Evolutionary conservation across 30 jellyfish, hydroid and myxozoan genomes (phyloP), one percentile per base, ranked within the genome.

Genomic region (Aurelia coerulea): DNA sequence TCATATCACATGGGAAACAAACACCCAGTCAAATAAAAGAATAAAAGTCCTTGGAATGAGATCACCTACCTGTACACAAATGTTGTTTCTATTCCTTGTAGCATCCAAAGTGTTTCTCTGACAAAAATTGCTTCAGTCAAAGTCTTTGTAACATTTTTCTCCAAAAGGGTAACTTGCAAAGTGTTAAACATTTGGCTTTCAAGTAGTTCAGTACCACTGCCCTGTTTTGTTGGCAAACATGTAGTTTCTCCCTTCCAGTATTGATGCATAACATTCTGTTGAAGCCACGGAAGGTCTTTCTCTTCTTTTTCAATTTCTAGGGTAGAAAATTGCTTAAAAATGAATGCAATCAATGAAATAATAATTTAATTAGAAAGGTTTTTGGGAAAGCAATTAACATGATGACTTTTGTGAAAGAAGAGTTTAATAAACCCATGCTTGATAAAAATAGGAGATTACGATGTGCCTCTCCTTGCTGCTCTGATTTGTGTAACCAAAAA

Each of bases 31-130:
- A 42, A 0, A 42, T 9, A 42, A 42, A 42, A 42, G 12, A 42
- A 6, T 5, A 42, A 1, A 42, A 42, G 12, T 42, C 53, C 53
- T 7, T 42, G 1, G 53, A 42, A 42, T 46, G 56, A 46, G 56
- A 4, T 46, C 11, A 50, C 83, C 7, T 53, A 83, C 92, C 78
- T 59, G 65, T 83, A 83, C 10, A 83, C 66, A 33, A n/a, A 71
- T 0, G 86, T 70, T 39, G 73, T 34, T 14, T 74, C 54, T 31
- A 71, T 18, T 23, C 92, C 92, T 72, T 83, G 86, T 14, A 83
- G 73, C 92, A 83, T 70, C 92, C 92, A 83, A 18, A 83, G 65
- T 33, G 92, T 83, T 65, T 83, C 92, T 53, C 92, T 83, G 41
- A 72, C 65, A 41, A 83, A 42, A 19, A 63, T 46, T 12, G 35